Base-by-base conservation (phyloP, 2,797 vertebrate species). In the Dendrocincla tyrannina region DNA sequence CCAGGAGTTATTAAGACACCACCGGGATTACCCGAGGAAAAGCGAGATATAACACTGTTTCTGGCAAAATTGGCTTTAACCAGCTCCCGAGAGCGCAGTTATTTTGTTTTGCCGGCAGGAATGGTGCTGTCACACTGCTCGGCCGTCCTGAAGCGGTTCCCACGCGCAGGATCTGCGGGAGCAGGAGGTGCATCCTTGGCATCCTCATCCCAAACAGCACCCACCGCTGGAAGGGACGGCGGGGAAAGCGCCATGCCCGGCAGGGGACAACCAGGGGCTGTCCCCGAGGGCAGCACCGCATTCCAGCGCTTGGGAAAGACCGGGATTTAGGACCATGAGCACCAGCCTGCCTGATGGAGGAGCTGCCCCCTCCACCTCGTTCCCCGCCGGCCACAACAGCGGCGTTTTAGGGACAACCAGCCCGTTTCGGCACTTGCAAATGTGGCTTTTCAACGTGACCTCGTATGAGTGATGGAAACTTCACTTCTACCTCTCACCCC, bases 21-120 rank as follows among this genome's bases (percentile, higher is more conserved):
- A 1, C 23, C 1, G 0, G n/a, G 2, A 10, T 27, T 3, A 39
- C 1, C 28, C 82, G 9, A 5, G 14, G 1, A 49, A 86, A 67
- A 0, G 1, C 0, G 5, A 41, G 44, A 7, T 19, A 10, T 24
- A 2, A 11, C 33, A 15, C 0, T 2, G 0, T 1, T 10, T 22
- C 55, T 7, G 67, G 13, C 3, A 7, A 10, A 58, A 7, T 0
- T 2, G 6, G 47, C 11, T 12, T 14, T 4, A 5, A 13, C 1
- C 49, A 6, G 22, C 50, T 35, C n/a, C 59, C 19, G 1, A 2
- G 8, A 42, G 3, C 2, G 23, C 0, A 0, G 8, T 8, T 20
- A 1, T 17, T 3, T 25, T 7, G 19, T 32, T 66, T 18, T 6
- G 3, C 46, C 0, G 27, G 16, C n/a, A 13, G 50, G 27, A n/a